A percentile compares a stretch with the other conserved stretches of the same genome.
Evolutionary conservation across 2,113 vertebrate species (phyloP).

Genomic region (Orthochromis malagaraziensis): DNA sequence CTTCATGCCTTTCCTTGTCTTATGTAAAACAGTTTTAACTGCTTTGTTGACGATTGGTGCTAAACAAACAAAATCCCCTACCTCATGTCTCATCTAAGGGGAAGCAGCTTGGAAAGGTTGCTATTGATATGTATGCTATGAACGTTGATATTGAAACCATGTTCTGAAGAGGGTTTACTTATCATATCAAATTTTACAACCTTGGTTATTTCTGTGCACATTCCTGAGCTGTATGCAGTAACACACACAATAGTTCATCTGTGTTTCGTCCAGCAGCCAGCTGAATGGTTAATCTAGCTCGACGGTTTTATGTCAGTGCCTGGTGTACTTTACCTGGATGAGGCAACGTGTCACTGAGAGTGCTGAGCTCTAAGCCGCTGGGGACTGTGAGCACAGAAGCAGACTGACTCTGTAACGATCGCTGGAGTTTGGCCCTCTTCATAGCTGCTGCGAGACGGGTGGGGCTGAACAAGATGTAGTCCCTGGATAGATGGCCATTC

Average conservation of each 20-base stretch:
- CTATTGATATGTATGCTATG: not conserved
- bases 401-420: constrained; percentile 26
- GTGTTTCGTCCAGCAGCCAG: not conserved
- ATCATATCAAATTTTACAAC: not conserved
- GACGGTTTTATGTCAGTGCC: not conserved
- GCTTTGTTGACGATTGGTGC: not conserved
- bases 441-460: constrained; percentile 47
- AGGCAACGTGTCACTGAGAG: constrained; percentile 49
- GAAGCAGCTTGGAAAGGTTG: not conserved
- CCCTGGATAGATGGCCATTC: constrained; percentile 18
- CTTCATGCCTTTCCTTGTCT: not conserved
- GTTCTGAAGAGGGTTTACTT: not conserved
- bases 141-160: not conserved
- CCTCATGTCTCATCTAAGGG: not conserved
- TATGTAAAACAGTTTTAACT: not conserved
- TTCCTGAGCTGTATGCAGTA: not conserved
- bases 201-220: not conserved
- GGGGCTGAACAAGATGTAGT: constrained; percentile 76
- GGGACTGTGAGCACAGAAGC: constrained; percentile 79
- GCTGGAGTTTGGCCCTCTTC: constrained; percentile 46
- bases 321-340: constrained; percentile 32
- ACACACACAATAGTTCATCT: not conserved
- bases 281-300: not conserved
- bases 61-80: not conserved
- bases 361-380: constrained; percentile 70